Percentiles rank a stretch among this genome's conserved stretches.
phyloP scores from a whole-genome alignment of 1,140 invertebrate genomes.

The Achroia grisella region DNA sequence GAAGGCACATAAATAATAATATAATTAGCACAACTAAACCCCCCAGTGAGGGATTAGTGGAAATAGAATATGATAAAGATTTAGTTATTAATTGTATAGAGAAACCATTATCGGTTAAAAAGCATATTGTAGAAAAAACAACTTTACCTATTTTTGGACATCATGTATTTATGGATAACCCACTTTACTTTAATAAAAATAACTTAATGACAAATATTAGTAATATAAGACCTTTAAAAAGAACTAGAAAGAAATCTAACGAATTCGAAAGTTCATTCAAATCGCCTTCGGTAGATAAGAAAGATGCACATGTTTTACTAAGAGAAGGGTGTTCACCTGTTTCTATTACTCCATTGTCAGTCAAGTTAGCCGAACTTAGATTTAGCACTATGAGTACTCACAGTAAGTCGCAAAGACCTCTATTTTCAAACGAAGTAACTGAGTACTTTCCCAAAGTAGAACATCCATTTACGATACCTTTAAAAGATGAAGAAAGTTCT shows the following conservation, averaged over 20 bases:
- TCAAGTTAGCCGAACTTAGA: conserved; percentile 56
- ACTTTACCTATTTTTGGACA: conserved; percentile 62
- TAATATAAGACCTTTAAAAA: conserved; percentile 53
- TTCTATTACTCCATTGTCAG: conserved; percentile 55
- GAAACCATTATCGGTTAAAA: conserved; percentile 36
- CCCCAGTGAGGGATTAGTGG: conserved; percentile 44
- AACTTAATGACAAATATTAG: conserved; percentile 21
- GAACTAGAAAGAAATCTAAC: conserved; percentile 61
- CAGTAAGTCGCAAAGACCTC: conserved; percentile 42
- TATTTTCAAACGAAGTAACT: conserved; percentile 34
- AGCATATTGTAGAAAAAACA: conserved; percentile 43
- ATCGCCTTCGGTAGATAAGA: conserved; percentile 60
- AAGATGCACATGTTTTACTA: conserved; percentile 50
- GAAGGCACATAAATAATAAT: conserved; percentile 24
- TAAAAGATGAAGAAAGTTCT: conserved; percentile 61
- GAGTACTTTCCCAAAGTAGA: conserved; percentile 61
- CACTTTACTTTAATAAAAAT: conserved; percentile 59
- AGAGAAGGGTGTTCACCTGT: conserved; percentile 61
- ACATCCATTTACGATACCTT: conserved; percentile 46
- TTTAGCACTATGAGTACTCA: conserved; percentile 64
- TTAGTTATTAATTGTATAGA: conserved; percentile 58
- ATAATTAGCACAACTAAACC: conserved; percentile 51
- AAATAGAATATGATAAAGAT: conserved; percentile 64
- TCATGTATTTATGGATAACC: conserved; percentile 59
- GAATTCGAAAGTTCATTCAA: conserved; percentile 67